Conservation (phyloP, 2,797 vertebrate species). For the Pangasius mekongensis region DNA sequence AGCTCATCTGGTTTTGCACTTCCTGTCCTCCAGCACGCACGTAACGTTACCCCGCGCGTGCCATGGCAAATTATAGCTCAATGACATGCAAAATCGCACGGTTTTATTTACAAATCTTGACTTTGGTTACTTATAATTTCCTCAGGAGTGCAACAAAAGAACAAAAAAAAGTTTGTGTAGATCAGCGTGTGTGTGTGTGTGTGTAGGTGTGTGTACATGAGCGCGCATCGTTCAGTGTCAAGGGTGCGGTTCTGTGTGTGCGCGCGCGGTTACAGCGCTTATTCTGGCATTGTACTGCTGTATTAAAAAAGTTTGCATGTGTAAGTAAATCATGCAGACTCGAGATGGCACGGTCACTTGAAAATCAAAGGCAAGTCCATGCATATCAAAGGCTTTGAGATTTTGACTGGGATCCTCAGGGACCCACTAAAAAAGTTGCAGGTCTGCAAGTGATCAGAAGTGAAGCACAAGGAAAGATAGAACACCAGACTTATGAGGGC, state of each 20-base stretch:
- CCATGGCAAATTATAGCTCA: not conserved
- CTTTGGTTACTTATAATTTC: not conserved
- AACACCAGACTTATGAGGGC: not conserved
- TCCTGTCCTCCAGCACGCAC: not conserved
- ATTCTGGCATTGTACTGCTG: not conserved
- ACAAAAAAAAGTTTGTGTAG: not conserved
- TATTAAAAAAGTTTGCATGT: not conserved
- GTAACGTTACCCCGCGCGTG: not conserved
- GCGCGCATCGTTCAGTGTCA: not conserved
- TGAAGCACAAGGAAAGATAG: not conserved
- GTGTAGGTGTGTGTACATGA: not conserved
- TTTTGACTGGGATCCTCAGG: not conserved
- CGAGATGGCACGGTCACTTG: not conserved
- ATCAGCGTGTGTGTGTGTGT: not conserved
- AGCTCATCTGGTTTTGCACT: constrained; percentile 12
- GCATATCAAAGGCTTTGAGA: not conserved
- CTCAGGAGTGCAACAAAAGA: not conserved
- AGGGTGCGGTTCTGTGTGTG: not conserved
- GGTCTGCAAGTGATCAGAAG: not conserved
- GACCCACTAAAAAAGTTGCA: not conserved
- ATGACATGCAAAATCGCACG: not conserved
- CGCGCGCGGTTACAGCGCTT: not conserved
- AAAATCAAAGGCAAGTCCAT: not conserved
- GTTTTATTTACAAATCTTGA: not conserved
- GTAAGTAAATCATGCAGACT: not conserved